Evolutionary conservation across 2,888 invertebrate genomes (phyloP).

Genomic region (Notocelia uddmanniana): DNA sequence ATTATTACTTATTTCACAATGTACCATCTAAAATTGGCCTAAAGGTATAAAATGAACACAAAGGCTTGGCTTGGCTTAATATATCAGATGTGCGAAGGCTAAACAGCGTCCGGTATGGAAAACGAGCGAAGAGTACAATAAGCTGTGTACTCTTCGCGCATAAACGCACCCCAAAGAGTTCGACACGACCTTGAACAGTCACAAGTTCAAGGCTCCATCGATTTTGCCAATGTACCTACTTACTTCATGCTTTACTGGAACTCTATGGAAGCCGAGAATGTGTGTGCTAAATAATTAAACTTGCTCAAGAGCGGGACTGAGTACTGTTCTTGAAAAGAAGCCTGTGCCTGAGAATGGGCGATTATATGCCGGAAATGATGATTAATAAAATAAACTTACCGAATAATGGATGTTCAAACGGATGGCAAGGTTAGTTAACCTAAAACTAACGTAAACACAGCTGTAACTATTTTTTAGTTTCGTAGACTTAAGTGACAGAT

Average conservation of each 20-base stretch:
- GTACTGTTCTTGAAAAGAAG: neutral
- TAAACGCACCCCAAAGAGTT: conserved; percentile 35
- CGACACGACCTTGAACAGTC: conserved; percentile 17
- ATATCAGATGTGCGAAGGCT: conserved; percentile 16
- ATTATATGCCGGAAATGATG: neutral
- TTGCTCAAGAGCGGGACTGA: no score
- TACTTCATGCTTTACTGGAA: neutral
- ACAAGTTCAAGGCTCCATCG: conserved; percentile 48
- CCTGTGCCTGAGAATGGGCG: neutral
- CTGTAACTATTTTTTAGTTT: no score
- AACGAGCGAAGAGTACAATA: conserved; percentile 25
- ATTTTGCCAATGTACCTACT: conserved; percentile 12
- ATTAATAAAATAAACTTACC: neutral
- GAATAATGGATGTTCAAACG: neutral
- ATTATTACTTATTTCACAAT: conserved; percentile 1
- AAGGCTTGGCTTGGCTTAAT: conserved; percentile 41
- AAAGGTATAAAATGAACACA: conserved; percentile 31
- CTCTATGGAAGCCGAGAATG: neutral
- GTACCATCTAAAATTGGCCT: conserved; percentile 4
- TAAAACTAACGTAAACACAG: no score
- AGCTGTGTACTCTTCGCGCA: neutral
- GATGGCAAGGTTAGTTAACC: neutral
- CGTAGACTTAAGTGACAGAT: no score
- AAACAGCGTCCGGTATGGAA: conserved; percentile 17
- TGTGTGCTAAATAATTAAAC: neutral